Conservation (phyloP, 2,797 vertebrate species). For the Champsocephalus gunnari region DNA sequence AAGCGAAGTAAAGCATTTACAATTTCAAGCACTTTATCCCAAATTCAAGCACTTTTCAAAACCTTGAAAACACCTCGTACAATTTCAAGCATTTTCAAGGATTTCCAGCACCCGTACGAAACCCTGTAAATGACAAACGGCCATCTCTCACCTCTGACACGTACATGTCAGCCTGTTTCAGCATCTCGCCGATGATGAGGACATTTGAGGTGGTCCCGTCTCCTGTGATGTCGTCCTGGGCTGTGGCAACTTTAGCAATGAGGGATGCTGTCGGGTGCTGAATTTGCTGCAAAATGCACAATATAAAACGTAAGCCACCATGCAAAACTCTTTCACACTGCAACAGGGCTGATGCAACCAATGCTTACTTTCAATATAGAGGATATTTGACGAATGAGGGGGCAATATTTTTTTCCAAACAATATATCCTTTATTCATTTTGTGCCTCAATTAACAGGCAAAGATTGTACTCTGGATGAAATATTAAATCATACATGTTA, state of each 20-base stretch:
- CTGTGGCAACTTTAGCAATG: conserved; percentile 98
- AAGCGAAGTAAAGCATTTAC: no score
- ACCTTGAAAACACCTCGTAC: no score
- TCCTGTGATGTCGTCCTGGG: conserved; percentile 98
- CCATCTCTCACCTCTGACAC: conserved; percentile 90
- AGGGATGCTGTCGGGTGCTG: conserved; percentile 97
- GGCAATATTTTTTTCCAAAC: neutral
- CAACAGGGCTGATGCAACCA: neutral
- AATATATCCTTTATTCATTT: no score
- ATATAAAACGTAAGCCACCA: neutral
- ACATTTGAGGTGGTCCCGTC: conserved; percentile 99
- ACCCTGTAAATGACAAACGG: neutral
- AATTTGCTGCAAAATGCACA: conserved; percentile 89
- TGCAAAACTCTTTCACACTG: neutral
- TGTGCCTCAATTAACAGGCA: no score
- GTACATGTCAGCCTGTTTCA: conserved; percentile 97
- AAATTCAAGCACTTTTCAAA: no score
- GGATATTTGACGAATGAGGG: neutral
- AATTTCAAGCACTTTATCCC: no score
- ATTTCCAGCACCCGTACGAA: no score
- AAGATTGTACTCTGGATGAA: no score
- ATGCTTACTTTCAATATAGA: no score
- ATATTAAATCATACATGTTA: no score
- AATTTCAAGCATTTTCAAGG: no score
- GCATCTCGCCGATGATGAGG: conserved; percentile 95